Evolutionary conservation across 2,113 vertebrate species (phyloP).

Genomic region (Anarrhichthys ocellatus): DNA sequence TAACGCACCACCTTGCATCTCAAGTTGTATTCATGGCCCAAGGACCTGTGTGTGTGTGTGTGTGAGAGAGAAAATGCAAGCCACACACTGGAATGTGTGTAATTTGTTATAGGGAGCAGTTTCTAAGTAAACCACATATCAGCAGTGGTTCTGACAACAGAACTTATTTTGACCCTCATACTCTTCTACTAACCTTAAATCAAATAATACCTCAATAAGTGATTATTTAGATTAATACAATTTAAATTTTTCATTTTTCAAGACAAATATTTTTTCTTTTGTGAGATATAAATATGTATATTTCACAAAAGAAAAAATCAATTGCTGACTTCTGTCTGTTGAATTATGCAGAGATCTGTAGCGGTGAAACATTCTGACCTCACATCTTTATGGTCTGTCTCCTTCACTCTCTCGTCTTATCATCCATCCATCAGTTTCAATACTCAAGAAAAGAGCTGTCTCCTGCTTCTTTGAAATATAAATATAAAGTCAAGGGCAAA

Average conservation of each 20-base stretch:
- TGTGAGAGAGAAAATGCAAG: neutral
- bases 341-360: conserved; percentile 3
- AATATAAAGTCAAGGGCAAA: too few relatives aligned
- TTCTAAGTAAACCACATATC: too few relatives aligned
- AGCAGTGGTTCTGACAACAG: too few relatives aligned
- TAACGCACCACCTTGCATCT: neutral
- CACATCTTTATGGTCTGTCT: neutral
- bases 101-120: neutral
- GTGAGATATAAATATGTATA: too few relatives aligned
- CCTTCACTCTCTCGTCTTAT: neutral
- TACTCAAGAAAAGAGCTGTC: neutral
- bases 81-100: neutral
- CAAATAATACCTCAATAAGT: neutral
- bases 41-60: neutral
- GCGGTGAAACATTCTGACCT: conserved; percentile 5
- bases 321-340: neutral
- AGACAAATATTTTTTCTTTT: neutral
- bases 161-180: neutral
- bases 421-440: neutral
- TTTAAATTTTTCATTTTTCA: too few relatives aligned
- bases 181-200: neutral
- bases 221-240: too few relatives aligned
- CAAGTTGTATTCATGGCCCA: neutral
- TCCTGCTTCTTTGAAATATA: neutral
- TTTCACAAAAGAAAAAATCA: too few relatives aligned